Conservation (phyloP, 2,888 invertebrate species). For the Tanaodytes sp. region DNA sequence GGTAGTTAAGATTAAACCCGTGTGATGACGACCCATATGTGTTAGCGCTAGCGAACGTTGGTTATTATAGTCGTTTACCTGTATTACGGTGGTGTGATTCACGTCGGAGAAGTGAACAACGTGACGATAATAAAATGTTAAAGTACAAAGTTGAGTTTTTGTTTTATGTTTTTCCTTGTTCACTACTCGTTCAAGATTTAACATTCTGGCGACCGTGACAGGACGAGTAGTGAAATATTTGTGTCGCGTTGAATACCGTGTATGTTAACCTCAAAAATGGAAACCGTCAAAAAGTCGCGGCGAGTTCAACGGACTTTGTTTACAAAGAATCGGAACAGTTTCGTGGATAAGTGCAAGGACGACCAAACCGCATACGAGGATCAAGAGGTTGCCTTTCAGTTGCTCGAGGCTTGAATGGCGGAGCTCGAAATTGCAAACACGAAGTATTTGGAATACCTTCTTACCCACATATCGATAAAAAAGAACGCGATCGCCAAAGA, state of each 20-base stretch:
- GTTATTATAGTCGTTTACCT: too few relatives aligned
- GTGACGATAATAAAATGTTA: too few relatives aligned
- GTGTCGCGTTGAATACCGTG: neutral
- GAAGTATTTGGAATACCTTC: slow-evolving; percentile 26
- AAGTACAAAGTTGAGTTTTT: too few relatives aligned
- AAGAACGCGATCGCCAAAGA: slow-evolving; percentile 19
- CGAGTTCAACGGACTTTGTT: slow-evolving; percentile 34
- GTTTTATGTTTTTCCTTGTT: too few relatives aligned
- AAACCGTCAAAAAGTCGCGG: slow-evolving; percentile 29
- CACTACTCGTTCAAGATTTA: neutral
- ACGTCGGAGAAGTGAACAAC: too few relatives aligned
- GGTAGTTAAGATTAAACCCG: too few relatives aligned
- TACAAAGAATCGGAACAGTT: slow-evolving; percentile 34
- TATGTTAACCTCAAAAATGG: slow-evolving; percentile 31
- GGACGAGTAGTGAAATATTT: slow-evolving; percentile 17
- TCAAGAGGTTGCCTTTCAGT: slow-evolving; percentile 19
- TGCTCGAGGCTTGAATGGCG: slow-evolving; percentile 35
- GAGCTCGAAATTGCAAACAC: slow-evolving; percentile 37
- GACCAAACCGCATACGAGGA: slow-evolving; percentile 2
- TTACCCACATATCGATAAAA: slow-evolving; percentile 2
- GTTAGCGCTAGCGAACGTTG: too few relatives aligned
- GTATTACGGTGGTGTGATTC: too few relatives aligned
- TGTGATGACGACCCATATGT: too few relatives aligned
- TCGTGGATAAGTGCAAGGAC: slow-evolving; percentile 24
- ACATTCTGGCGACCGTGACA: slow-evolving; percentile 2